Conservation (phyloP, 1,140 invertebrate species). For the Saxidomus purpurata region DNA sequence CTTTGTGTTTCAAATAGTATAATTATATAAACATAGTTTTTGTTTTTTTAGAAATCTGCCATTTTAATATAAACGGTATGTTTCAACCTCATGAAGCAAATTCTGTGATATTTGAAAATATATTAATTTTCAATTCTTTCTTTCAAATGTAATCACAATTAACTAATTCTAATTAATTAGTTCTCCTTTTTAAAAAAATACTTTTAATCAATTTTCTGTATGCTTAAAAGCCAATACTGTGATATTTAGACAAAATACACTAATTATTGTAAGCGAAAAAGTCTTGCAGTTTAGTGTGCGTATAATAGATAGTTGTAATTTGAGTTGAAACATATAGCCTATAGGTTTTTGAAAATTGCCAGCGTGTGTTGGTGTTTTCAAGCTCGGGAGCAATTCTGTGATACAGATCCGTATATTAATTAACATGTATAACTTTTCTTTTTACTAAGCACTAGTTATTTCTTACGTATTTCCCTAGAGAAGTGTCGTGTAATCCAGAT, state of each 20-base stretch:
- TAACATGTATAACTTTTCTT: not conserved
- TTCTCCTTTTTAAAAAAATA: no score
- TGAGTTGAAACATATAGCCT: not conserved
- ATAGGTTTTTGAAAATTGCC: not conserved
- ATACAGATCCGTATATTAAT: not conserved
- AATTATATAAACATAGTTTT: no score
- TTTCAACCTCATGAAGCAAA: not conserved
- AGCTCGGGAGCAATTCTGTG: constrained; percentile 1
- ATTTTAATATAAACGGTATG: not conserved
- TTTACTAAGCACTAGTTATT: not conserved
- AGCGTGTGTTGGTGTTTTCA: not conserved
- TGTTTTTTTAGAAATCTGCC: no score
- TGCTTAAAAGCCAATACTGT: no score
- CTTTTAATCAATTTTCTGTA: no score
- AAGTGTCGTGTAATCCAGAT: not conserved
- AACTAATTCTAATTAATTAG: no score
- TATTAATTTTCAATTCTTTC: not conserved
- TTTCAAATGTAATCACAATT: no score
- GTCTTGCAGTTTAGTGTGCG: no score
- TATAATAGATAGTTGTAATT: no score
- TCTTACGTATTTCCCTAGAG: not conserved
- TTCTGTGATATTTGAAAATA: not conserved
- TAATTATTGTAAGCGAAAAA: no score
- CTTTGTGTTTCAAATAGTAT: no score
- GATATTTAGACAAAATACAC: no score